Conservation (phyloP, 2,888 invertebrate genomes). For the Bugula neritina region DNA sequence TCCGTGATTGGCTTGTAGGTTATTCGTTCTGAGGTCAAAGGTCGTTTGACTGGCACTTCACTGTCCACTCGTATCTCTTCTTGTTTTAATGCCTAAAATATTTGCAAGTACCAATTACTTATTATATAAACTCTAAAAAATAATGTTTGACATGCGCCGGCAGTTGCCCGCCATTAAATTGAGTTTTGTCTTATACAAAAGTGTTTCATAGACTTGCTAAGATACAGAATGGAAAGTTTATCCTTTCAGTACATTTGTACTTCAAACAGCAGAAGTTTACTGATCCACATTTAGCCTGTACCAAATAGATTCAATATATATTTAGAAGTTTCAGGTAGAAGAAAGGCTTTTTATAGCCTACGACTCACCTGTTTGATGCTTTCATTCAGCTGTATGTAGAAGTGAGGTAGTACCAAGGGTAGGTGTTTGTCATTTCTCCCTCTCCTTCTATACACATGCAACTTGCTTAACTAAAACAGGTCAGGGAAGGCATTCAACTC, state of each 20-base stretch:
- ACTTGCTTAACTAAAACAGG: background rate
- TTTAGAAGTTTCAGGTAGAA: too few relatives aligned
- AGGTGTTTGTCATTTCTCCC: background rate
- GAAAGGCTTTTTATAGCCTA: too few relatives aligned
- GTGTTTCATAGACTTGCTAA: too few relatives aligned
- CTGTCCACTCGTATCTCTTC: constrained; percentile 4
- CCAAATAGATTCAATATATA: too few relatives aligned
- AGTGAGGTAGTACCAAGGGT: constrained; percentile 7
- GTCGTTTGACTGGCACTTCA: background rate
- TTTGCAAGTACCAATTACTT: background rate
- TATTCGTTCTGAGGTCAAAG: constrained; percentile 6
- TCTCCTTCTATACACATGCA: constrained; percentile 7
- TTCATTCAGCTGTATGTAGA: background rate
- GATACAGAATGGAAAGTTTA: too few relatives aligned
- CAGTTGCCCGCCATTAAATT: too few relatives aligned
- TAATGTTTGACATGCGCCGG: too few relatives aligned
- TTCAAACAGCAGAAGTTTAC: too few relatives aligned
- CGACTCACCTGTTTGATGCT: constrained; percentile 7
- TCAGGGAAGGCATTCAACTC: too few relatives aligned
- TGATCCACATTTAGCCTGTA: too few relatives aligned
- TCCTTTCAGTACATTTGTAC: too few relatives aligned
- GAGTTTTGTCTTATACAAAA: too few relatives aligned
- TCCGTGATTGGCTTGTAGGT: constrained; percentile 7
- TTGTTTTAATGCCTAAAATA: background rate
- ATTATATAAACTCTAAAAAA: background rate